phyloP scores from a whole-genome alignment of 2,113 vertebrate species.

The Bostrychus sinensis region DNA sequence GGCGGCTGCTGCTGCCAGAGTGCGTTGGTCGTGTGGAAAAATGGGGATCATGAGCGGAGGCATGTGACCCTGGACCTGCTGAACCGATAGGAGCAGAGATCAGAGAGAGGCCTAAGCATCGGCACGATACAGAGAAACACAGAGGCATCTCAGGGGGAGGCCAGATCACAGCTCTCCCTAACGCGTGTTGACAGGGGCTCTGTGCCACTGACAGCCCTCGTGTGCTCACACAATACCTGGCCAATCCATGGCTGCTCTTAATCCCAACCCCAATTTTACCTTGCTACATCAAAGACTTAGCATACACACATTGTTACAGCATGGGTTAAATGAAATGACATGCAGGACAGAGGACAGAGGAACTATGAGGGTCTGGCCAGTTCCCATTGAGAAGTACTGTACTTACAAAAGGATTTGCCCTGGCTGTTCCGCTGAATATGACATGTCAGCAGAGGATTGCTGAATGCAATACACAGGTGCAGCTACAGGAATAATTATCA shows the following conservation, averaged over 20 bases:
- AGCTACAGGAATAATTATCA: slow-evolving; percentile 14
- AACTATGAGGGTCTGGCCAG: background rate
- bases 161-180: slow-evolving; percentile 88
- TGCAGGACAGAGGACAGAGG: slow-evolving; percentile 23
- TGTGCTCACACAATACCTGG: slow-evolving; percentile 77
- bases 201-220: slow-evolving; percentile 72
- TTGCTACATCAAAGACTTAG: slow-evolving; percentile 79
- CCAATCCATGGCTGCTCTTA: slow-evolving; percentile 72
- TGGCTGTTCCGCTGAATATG: slow-evolving; percentile 23
- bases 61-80: slow-evolving; percentile 99
- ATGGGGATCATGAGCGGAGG: slow-evolving; percentile 99
- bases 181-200: slow-evolving; percentile 86
- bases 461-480: slow-evolving; percentile 29
- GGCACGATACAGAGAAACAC: slow-evolving; percentile 79
- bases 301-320: slow-evolving; percentile 54
- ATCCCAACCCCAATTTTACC: slow-evolving; percentile 77
- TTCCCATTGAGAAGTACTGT: slow-evolving; percentile 16
- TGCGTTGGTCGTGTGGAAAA: slow-evolving; percentile 99
- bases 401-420: slow-evolving; percentile 24
- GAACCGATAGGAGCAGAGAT: slow-evolving; percentile 88
- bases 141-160: slow-evolving; percentile 61
- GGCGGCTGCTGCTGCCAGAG: slow-evolving; percentile 96
- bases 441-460: slow-evolving; percentile 25
- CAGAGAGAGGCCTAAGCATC: slow-evolving; percentile 87
- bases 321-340: slow-evolving; percentile 36